These are phyloP conservation scores for Umimayanthus chanpuru DNA, from an alignment of 92 coral and sea anemone species.

Conservation along the genomic window DNA sequence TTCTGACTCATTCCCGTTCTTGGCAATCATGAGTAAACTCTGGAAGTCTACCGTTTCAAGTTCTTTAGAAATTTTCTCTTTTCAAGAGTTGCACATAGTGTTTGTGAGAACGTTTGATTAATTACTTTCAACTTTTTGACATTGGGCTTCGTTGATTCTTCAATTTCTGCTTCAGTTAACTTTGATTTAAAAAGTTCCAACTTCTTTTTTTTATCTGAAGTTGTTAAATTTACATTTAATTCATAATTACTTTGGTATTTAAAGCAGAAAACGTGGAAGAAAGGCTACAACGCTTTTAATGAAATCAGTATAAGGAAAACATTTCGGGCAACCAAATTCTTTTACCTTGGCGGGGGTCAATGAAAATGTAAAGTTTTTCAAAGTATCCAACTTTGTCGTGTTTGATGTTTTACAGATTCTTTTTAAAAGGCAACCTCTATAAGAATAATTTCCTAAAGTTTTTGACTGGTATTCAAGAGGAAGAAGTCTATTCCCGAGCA, in stretches of 20 bases:
- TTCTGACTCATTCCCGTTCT: background rate
- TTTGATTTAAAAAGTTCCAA: background rate
- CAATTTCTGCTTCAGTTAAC: constrained; percentile 9
- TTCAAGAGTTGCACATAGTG: background rate
- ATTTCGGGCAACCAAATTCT: background rate
- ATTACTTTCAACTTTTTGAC: background rate
- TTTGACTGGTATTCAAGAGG: background rate
- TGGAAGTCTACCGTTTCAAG: background rate
- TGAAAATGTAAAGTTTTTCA: background rate
- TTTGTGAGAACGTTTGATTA: background rate
- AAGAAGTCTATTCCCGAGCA: background rate
- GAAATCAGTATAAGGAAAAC: background rate
- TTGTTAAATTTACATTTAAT: no score
- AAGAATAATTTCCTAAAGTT: no score
- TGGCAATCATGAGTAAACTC: background rate
- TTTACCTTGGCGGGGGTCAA: background rate
- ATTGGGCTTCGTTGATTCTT: background rate
- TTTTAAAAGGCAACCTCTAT: no score
- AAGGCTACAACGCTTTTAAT: no score
- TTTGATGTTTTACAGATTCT: background rate
- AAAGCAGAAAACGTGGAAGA: background rate
- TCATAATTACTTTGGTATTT: background rate
- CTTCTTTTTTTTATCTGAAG: background rate
- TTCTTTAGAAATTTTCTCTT: background rate
- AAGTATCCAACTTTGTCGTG: background rate